These are phyloP conservation scores for Nesogale talazaci DNA, from an alignment of 2,113 vertebrate species.

Conservation along the genomic window DNA sequence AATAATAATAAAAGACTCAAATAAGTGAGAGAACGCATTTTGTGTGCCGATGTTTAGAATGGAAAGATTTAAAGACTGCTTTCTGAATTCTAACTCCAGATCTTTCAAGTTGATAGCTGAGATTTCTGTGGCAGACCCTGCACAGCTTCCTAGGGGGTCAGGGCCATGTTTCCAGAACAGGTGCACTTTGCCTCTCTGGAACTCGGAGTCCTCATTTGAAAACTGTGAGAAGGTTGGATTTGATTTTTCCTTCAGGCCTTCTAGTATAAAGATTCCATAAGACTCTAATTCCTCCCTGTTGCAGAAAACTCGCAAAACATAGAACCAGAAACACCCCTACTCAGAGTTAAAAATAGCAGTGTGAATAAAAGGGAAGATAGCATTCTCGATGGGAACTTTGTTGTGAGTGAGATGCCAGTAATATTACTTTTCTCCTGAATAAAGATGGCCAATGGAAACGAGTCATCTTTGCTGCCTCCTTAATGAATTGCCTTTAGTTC, in stretches of 20 bases:
- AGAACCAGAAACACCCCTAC: conserved; percentile 40
- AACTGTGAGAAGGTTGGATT: conserved; percentile 21
- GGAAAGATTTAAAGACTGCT: not conserved
- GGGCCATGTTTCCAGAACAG: not conserved
- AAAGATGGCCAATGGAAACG: not conserved
- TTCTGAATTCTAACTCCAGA: not conserved
- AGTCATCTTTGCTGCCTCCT: not conserved
- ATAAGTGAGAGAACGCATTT: not conserved
- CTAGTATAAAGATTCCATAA: conserved; percentile 35
- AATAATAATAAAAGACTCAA: no score
- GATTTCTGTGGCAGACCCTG: not conserved
- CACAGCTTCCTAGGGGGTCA: not conserved
- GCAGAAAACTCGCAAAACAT: conserved; percentile 55
- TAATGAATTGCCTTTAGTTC: not conserved
- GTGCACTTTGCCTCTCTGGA: not conserved
- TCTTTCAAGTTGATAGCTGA: not conserved
- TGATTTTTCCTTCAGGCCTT: conserved; percentile 44
- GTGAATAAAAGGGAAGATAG: not conserved
- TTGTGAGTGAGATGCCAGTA: conserved; percentile 1
- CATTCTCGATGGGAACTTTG: conserved; percentile 38
- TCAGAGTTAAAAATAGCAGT: conserved; percentile 58
- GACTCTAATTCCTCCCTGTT: conserved; percentile 55
- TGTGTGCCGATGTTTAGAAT: not conserved
- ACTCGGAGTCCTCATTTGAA: conserved; percentile 47
- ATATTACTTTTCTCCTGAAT: conserved; percentile 55